Percentiles rank a stretch among this genome's conserved stretches.
These are phyloP conservation scores for Plagodis dolabraria DNA, from an alignment of 2,888 invertebrate species.

Conservation along the genomic window DNA sequence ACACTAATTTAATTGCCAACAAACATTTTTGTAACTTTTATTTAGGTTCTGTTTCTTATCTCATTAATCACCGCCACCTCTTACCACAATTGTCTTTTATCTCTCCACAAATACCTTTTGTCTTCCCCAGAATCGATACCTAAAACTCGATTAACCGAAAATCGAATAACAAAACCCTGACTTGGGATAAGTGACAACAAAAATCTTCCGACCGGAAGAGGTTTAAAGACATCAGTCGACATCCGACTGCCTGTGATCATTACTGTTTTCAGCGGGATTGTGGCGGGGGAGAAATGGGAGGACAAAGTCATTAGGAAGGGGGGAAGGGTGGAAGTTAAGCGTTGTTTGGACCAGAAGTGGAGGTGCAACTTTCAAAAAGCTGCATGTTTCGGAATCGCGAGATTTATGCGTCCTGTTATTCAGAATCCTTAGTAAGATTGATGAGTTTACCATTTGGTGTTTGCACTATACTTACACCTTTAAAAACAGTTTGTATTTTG, in stretches of 20 bases:
- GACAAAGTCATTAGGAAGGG: constrained; percentile 34
- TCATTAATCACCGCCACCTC: neutral
- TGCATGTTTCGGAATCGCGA: constrained; percentile 25
- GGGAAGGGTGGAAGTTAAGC: constrained; percentile 28
- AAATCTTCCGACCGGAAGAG: constrained; percentile 37
- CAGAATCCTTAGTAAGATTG: constrained; percentile 12
- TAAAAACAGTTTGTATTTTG: neutral
- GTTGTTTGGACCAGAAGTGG: constrained; percentile 34
- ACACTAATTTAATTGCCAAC: too few species aligned
- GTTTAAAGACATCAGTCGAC: constrained; percentile 42
- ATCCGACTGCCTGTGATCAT: constrained; percentile 42
- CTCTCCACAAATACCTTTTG: neutral
- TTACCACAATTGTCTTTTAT: neutral
- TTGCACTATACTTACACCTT: neutral
- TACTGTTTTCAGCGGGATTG: constrained; percentile 44
- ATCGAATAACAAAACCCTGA: constrained; percentile 31
- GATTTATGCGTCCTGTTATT: constrained; percentile 28
- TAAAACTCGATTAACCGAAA: constrained; percentile 32
- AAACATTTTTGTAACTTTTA: too few species aligned
- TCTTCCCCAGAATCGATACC: constrained; percentile 12
- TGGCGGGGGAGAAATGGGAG: constrained; percentile 29
- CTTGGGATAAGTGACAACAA: constrained; percentile 36
- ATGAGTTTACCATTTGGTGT: constrained; percentile 5
- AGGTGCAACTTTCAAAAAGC: constrained; percentile 30
- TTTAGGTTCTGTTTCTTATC: neutral